Base-by-base conservation (phyloP, 2,888 invertebrate species). In the Tenodera sinensis region DNA sequence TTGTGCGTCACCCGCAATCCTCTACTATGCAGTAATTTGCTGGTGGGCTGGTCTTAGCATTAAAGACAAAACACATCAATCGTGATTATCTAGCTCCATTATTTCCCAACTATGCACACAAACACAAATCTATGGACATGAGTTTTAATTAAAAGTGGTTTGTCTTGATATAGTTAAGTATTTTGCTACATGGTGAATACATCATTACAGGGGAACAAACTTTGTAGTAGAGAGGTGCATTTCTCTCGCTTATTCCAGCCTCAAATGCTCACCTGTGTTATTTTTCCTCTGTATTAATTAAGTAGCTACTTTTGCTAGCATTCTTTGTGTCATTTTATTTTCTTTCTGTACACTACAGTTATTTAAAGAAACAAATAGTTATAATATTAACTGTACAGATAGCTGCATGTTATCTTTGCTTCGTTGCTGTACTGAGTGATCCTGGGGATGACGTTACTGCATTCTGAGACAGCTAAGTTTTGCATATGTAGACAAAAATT, bases 361-460 rank as follows among this genome's bases (percentile, higher is more conserved):
- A 87, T 28, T 25, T 30, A 30, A 84, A 28, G 30, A 30, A 84
- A 30, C 34, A 28, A 20, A 27, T 86, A 86, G 71, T 54, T 83
- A 83, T 85, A 42, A 85, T 85, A 27, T 87, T 87, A 20, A 82
- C n/a, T 87, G 83, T 87, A 87, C 83, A 87, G 83, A 87, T 87
- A 20, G 85, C 47, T 81, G 86, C 30, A 86, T 47, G 47, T 71
- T 71, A 27, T 87, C 34, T 47, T 42, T 84, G 42, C 42, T 84
- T 85, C 85, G 42, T 28, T 85, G 87, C 42, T 87, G 30, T 81
- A 82, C 30, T 71, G 25, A 87, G n/a, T 34, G 81, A 27, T 25
- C 28, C 87, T 34, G 87, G 83, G 42, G 42, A 71, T 86, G 71
- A 86, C 28, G 14, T 81, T 87, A 54, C 81, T 83, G 34, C 81